Conservation (phyloP, 2,797 vertebrate genomes). For the Danio albolineatus region DNA sequence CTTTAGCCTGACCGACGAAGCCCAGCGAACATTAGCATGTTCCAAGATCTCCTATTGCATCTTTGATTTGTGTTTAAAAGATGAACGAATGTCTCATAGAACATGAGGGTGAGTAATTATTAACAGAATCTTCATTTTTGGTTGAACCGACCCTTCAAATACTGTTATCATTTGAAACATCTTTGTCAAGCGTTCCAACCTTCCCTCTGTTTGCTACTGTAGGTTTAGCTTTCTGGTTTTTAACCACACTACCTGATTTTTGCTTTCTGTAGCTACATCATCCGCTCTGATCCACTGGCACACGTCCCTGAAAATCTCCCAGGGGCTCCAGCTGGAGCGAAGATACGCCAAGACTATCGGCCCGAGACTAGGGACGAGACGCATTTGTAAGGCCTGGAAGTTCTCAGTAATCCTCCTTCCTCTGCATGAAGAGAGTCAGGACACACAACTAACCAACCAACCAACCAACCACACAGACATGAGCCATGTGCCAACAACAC, state of each 20-base stretch:
- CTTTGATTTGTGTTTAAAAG: too few species aligned
- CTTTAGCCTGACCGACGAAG: too few species aligned
- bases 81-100: too few species aligned
- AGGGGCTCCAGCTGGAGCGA: constrained; percentile 76
- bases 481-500: constrained; percentile 26
- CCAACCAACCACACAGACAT: neutral
- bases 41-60: too few species aligned
- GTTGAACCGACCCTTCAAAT: too few species aligned
- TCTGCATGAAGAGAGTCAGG: constrained; percentile 43
- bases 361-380: constrained; percentile 89
- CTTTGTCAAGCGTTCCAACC: too few species aligned
- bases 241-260: neutral
- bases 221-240: neutral
- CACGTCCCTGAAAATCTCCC: constrained; percentile 88
- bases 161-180: too few species aligned
- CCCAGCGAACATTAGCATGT: too few species aligned
- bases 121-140: too few species aligned
- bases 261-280: constrained; percentile 86
- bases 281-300: constrained; percentile 93
- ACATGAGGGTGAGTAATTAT: too few species aligned
- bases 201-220: too few species aligned
- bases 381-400: constrained; percentile 82
- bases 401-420: neutral
- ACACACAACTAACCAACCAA: constrained; percentile 18
- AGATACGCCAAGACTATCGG: constrained; percentile 82